phyloP scores from a whole-genome alignment of 2,888 invertebrate genomes.

The Craniophora ligustri region DNA sequence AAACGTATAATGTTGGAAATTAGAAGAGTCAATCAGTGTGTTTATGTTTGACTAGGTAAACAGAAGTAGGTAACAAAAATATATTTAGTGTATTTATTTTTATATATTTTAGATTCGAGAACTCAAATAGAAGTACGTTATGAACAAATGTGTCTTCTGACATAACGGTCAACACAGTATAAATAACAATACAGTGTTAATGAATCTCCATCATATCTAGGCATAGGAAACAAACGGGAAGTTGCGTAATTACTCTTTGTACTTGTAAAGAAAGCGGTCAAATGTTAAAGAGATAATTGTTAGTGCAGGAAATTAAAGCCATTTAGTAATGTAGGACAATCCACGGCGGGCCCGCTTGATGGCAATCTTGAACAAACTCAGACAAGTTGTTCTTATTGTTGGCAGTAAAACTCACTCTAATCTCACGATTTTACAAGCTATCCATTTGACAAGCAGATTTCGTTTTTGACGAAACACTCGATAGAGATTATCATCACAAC shows the following conservation, averaged over 20 bases:
- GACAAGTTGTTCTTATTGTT: slow-evolving; percentile 48
- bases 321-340: slow-evolving; percentile 83
- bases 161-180: too few species aligned
- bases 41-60: slow-evolving; percentile 14
- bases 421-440: slow-evolving; percentile 58
- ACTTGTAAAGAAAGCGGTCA: slow-evolving; percentile 85
- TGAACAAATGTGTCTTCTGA: slow-evolving; percentile 11
- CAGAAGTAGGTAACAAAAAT: slow-evolving; percentile 9
- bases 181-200: slow-evolving; percentile 20
- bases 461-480: slow-evolving; percentile 24
- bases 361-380: slow-evolving; percentile 57
- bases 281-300: slow-evolving; percentile 88
- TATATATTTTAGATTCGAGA: too few species aligned
- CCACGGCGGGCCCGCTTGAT: slow-evolving; percentile 58
- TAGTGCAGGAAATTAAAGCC: slow-evolving; percentile 86
- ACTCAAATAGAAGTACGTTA: slow-evolving; percentile 2
- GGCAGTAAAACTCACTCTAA: slow-evolving; percentile 50
- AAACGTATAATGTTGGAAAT: slow-evolving; percentile 34
- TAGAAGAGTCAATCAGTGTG: slow-evolving; percentile 22
- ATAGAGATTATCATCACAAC: slow-evolving; percentile 9
- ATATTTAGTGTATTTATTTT: too few species aligned
- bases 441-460: slow-evolving; percentile 47
- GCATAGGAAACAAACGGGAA: slow-evolving; percentile 62
- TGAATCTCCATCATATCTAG: slow-evolving; percentile 30
- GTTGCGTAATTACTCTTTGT: slow-evolving; percentile 75